Evolutionary conservation across 2,888 invertebrate species (phyloP).

Genomic region (Isotomurus palustris): DNA sequence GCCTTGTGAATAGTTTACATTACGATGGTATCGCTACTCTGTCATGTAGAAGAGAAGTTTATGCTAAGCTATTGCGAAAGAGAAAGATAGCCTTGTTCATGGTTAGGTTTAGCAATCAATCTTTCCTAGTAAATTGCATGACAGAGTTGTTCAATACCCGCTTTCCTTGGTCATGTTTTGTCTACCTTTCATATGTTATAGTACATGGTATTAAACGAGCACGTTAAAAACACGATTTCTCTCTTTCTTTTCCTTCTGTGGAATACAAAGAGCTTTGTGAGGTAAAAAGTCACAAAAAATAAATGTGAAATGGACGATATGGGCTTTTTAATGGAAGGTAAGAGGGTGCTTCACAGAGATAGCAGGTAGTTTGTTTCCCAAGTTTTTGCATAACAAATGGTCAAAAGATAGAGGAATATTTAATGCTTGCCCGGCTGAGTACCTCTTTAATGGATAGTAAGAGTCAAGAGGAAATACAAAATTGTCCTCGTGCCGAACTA

Average conservation of each 20-base stretch:
- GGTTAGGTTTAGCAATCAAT: slow-evolving; percentile 8
- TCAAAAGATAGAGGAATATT: slow-evolving; percentile 13
- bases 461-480: too few relatives aligned
- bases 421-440: too few relatives aligned
- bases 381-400: slow-evolving; percentile 14
- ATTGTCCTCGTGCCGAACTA: too few relatives aligned
- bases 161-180: not conserved
- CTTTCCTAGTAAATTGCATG: slow-evolving; percentile 14
- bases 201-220: too few relatives aligned
- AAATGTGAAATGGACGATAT: not conserved
- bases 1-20: too few relatives aligned
- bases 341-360: not conserved
- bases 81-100: slow-evolving; percentile 7
- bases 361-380: slow-evolving; percentile 7
- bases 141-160: slow-evolving; percentile 7
- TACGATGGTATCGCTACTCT: too few relatives aligned
- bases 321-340: slow-evolving; percentile 2
- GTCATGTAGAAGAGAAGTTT: too few relatives aligned
- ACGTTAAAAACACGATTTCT: too few relatives aligned
- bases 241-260: not conserved
- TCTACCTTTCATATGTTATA: too few relatives aligned
- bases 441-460: too few relatives aligned
- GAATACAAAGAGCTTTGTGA: not conserved
- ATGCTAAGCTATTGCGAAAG: not conserved
- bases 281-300: not conserved